A percentile compares a stretch with the other conserved stretches of the same genome.
These are phyloP conservation scores for Canis aureus DNA, from an alignment of 2,113 vertebrate genomes.

Conservation along the genomic window DNA sequence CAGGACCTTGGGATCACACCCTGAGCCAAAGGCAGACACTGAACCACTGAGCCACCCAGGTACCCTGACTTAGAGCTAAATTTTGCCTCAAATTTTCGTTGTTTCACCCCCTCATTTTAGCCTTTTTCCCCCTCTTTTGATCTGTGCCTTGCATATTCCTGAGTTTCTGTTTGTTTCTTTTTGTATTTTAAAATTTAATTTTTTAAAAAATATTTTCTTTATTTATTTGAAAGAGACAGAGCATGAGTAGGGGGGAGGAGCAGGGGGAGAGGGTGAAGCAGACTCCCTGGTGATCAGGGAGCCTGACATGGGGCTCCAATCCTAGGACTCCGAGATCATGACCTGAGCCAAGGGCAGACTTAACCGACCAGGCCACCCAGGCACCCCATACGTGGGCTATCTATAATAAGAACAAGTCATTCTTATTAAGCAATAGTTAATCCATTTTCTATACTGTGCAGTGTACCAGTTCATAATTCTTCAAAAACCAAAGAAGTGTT, in stretches of 20 bases:
- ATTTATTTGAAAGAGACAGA: not conserved
- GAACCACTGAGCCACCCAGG: too few species aligned
- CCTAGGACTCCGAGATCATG: not conserved
- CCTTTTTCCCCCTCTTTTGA: not conserved
- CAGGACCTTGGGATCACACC: too few species aligned
- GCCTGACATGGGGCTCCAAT: rapidly evolving
- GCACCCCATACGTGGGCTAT: not conserved
- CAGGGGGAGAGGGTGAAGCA: not conserved
- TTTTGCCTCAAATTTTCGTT: not conserved
- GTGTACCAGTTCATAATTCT: not conserved
- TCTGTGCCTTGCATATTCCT: not conserved
- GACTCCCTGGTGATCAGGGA: not conserved
- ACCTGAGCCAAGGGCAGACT: not conserved
- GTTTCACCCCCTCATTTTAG: not conserved
- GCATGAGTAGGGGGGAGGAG: not conserved
- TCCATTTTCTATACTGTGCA: not conserved
- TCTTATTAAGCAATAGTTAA: not conserved
- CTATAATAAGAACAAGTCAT: not conserved
- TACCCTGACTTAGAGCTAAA: not conserved
- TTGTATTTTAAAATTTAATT: not conserved
- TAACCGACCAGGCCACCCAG: not conserved
- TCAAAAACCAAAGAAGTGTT: not conserved
- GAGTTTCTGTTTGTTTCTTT: not conserved
- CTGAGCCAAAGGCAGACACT: too few species aligned
- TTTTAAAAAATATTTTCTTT: not conserved